Base-by-base conservation (phyloP, 2,888 invertebrate species). In the Belgica antarctica region DNA sequence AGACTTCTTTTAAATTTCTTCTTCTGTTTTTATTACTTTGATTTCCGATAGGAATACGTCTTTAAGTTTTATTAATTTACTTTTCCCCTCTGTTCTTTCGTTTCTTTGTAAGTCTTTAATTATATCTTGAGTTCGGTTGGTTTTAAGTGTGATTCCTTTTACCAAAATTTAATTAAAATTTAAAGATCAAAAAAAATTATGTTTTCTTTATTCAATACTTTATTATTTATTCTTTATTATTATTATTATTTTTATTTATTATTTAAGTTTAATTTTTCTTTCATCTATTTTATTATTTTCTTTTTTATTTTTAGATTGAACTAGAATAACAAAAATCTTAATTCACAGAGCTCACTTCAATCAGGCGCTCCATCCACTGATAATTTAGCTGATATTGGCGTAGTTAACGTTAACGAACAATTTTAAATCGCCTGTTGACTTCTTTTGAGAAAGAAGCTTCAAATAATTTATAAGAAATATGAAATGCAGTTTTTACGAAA, bases 311-410 rank as follows among this genome's bases (percentile, higher is more conserved):
- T 10, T 65, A 65, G 65, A 65, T 8, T 28, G 27, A 65, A 47
- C 41, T 70, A 57, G 46, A 8, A 1, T 65, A 46, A 52, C 47
- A 52, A 52, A 52, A 41, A 68, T 71, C 61, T 65, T 47, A 61
- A 31, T 79, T 79, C 80, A 81, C 83, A 89, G 89, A 89, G 87
- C 82, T 89, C 89, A 76, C 81, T 86, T 78, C 88, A 87, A 77
- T 83, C 82, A 73, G 75, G 79, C 80, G 75, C 79, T 80, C 78
- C 83, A 82, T 78, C 81, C 81, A 77, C 85, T 86, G 77, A 86
- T 86, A 68, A 68, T 76, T 84, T 70, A 36, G 80, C 88, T 75
- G 89, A 89, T 78, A 89, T 87, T 79, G 89, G 89, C 82, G 83
- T 89, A 81, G 89, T 89, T 81, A 22, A 59, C 27, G n/a, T n/a